Conservation (phyloP, 2,888 invertebrate species). For the Pyrrhia umbra region DNA sequence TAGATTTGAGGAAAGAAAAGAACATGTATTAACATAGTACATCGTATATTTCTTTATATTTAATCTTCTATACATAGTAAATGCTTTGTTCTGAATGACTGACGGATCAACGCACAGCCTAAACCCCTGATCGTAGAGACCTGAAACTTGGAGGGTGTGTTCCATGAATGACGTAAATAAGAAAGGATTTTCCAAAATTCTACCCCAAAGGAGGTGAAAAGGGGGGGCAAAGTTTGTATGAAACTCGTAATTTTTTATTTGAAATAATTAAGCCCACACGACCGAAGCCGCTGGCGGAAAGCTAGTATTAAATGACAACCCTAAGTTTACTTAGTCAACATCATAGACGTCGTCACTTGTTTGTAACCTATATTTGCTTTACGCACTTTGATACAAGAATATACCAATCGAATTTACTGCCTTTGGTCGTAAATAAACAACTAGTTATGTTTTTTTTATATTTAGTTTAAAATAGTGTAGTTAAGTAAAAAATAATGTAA, state of each 20-base stretch:
- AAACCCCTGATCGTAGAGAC: too few species aligned
- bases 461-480: background rate
- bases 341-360: constrained; percentile 23
- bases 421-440: constrained; percentile 22
- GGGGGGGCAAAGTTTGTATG: too few species aligned
- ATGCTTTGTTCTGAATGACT: too few species aligned
- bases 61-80: too few species aligned
- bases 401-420: constrained; percentile 27
- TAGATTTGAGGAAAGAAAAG: background rate
- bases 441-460: background rate
- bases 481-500: background rate
- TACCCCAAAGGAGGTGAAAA: too few species aligned
- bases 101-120: too few species aligned
- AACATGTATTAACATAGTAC: background rate
- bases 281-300: too few species aligned
- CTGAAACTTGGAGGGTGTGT: too few species aligned
- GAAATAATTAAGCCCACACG: too few species aligned
- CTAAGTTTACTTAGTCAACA: constrained; percentile 29
- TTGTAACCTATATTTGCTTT: constrained; percentile 30
- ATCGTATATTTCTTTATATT: background rate
- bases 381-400: constrained; percentile 42
- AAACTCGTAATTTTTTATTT: too few species aligned
- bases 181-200: too few species aligned
- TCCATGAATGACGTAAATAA: too few species aligned
- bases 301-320: constrained; percentile 15